These are phyloP conservation scores for Galerucella pusilla DNA, from an alignment of 2,888 invertebrate genomes.

Conservation along the genomic window DNA sequence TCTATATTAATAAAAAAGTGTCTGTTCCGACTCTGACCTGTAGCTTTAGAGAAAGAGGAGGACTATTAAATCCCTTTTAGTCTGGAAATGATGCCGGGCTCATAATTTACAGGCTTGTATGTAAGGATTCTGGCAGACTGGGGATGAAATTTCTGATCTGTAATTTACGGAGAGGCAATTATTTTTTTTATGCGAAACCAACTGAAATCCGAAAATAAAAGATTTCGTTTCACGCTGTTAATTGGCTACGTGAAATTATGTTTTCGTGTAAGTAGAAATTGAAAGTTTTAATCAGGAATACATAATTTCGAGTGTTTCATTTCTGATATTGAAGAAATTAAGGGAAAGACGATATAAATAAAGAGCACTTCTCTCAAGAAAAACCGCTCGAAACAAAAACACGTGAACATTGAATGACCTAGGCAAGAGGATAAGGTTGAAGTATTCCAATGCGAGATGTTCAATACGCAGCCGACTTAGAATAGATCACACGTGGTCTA, in stretches of 20 bases:
- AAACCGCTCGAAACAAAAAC: too few species aligned
- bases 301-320: not conserved
- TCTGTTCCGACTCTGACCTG: slow-evolving; percentile 8
- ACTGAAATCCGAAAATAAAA: slow-evolving; percentile 5
- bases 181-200: slow-evolving; percentile 7
- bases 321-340: too few species aligned
- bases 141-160: slow-evolving; percentile 26
- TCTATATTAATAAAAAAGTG: not conserved
- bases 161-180: slow-evolving; percentile 24
- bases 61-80: slow-evolving; percentile 38
- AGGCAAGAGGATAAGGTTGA: too few species aligned
- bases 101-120: slow-evolving; percentile 34
- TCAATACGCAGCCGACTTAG: too few species aligned
- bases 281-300: not conserved
- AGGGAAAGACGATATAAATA: too few species aligned
- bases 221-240: not conserved
- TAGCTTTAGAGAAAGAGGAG: slow-evolving; percentile 21
- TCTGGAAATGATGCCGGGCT: slow-evolving; percentile 39
- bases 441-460: too few species aligned
- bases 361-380: too few species aligned
- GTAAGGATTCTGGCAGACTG: slow-evolving; percentile 22
- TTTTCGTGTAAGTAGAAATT: not conserved
- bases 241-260: not conserved
- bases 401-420: too few species aligned
- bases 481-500: too few species aligned